phyloP scores from a whole-genome alignment of 2,113 vertebrate genomes.

The Platichthys flesus region DNA sequence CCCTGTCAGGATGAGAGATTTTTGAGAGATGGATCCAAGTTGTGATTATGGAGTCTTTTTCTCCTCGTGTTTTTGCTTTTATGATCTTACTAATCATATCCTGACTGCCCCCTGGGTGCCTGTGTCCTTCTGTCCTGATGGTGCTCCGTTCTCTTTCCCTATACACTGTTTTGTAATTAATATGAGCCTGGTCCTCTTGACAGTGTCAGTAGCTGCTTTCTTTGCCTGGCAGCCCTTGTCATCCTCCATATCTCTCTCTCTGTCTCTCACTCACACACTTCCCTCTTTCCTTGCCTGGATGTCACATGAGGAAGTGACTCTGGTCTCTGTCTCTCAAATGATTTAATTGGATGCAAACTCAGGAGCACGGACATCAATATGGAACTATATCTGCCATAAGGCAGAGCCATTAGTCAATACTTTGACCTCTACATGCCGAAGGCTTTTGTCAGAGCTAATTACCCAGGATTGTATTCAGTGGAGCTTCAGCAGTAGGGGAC shows the following conservation, averaged over 20 bases:
- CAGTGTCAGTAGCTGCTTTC: conserved; percentile 67
- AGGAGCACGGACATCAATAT: conserved; percentile 78
- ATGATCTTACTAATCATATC: conserved; percentile 79
- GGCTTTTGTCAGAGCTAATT: conserved; percentile 78
- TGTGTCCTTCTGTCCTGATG: conserved; percentile 76
- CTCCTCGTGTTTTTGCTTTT: conserved; percentile 73
- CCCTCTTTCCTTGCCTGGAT: conserved; percentile 57
- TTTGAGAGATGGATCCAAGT: conserved; percentile 64
- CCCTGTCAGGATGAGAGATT: conserved; percentile 67
- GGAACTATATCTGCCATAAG: conserved; percentile 80
- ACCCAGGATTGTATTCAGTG: conserved; percentile 80
- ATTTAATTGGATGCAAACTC: conserved; percentile 84
- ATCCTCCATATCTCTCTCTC: conserved; percentile 45
- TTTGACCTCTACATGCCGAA: conserved; percentile 66
- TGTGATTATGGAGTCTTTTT: conserved; percentile 72
- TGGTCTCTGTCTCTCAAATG: conserved; percentile 80
- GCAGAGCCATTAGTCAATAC: conserved; percentile 78
- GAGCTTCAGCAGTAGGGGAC: conserved; percentile 72
- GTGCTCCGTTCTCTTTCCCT: conserved; percentile 69
- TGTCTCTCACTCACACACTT: conserved; percentile 48
- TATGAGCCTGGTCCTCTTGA: conserved; percentile 72
- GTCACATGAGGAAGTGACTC: conserved; percentile 75
- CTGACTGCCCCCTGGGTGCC: conserved; percentile 72
- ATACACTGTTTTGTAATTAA: conserved; percentile 78
- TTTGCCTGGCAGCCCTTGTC: conserved; percentile 63